A percentile compares a stretch with the other conserved stretches of the same genome.
phyloP scores from a whole-genome alignment of 1,140 invertebrate genomes.

The Propsilocerus akamusi region DNA sequence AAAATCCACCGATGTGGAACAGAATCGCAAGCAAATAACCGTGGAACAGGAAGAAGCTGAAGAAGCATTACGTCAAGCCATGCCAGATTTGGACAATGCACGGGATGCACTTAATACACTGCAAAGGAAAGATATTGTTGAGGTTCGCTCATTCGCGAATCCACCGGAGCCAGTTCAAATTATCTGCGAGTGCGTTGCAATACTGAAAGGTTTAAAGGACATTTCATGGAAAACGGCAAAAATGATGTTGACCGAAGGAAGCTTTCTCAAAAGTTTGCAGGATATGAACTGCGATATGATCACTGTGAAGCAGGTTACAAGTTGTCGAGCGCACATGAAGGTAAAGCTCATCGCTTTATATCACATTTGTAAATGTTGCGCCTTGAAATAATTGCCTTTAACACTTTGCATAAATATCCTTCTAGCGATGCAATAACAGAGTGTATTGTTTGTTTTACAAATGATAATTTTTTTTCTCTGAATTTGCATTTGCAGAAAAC shows the following conservation, averaged over 20 bases:
- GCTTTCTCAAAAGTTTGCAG: slow-evolving; percentile 57
- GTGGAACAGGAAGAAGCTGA: slow-evolving; percentile 69
- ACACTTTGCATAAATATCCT: too few relatives aligned
- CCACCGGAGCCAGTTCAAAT: slow-evolving; percentile 73
- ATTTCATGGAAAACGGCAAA: slow-evolving; percentile 79
- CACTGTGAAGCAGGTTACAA: slow-evolving; percentile 48
- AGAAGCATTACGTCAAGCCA: slow-evolving; percentile 49
- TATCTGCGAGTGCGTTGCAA: slow-evolving; percentile 73
- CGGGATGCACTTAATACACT: slow-evolving; percentile 55
- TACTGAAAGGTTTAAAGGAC: slow-evolving; percentile 62
- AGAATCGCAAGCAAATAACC: slow-evolving; percentile 53
- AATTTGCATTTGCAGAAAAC: slow-evolving; percentile 20
- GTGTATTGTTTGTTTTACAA: neutral
- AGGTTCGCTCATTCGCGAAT: slow-evolving; percentile 72
- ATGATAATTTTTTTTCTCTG: neutral
- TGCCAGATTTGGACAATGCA: slow-evolving; percentile 66
- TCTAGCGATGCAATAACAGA: too few relatives aligned
- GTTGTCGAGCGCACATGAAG: slow-evolving; percentile 50
- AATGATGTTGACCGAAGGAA: slow-evolving; percentile 76
- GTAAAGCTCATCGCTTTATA: slow-evolving; percentile 9
- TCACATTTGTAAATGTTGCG: neutral
- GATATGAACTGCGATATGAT: slow-evolving; percentile 73
- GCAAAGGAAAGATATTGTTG: slow-evolving; percentile 76
- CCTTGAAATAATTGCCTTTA: too few relatives aligned
- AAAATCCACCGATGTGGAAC: slow-evolving; percentile 61